These are phyloP conservation scores for Hydrotaea cyrtoneurina DNA, from an alignment of 2,888 invertebrate genomes.

Conservation along the genomic window DNA sequence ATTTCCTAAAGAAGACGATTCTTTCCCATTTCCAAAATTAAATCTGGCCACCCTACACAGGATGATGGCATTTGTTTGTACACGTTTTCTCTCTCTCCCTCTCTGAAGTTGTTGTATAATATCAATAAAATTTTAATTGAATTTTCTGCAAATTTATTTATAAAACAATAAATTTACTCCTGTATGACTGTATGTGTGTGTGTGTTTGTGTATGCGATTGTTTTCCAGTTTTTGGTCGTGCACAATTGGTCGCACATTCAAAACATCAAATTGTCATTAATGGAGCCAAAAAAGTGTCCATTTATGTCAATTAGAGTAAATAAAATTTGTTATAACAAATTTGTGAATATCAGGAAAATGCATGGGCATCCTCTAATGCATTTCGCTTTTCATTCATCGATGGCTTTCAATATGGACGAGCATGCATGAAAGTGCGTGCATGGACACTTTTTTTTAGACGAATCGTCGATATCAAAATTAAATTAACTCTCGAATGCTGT, in stretches of 20 bases:
- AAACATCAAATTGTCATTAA: conserved; percentile 41
- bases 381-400: no score
- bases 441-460: no score
- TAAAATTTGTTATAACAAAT: conserved; percentile 19
- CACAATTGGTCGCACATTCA: background rate
- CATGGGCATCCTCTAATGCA: no score
- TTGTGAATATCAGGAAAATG: background rate
- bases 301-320: conserved; percentile 42
- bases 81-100: no score
- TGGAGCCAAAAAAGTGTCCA: conserved; percentile 23
- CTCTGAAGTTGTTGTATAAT: conserved; percentile 12
- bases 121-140: conserved; percentile 57
- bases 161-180: conserved; percentile 24
- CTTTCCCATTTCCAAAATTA: background rate
- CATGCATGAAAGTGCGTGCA: no score
- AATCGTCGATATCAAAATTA: background rate
- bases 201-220: background rate
- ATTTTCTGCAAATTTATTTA: conserved; percentile 42
- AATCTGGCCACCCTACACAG: conserved; percentile 11
- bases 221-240: no score
- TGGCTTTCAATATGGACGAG: no score
- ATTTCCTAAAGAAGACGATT: no score
- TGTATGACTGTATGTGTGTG: background rate
- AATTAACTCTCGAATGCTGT: background rate
- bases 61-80: background rate